A percentile compares a stretch with the other conserved stretches of the same genome.
Conservation (phyloP, 2,113 vertebrate species). For the Cyprinodon variegatus region DNA sequence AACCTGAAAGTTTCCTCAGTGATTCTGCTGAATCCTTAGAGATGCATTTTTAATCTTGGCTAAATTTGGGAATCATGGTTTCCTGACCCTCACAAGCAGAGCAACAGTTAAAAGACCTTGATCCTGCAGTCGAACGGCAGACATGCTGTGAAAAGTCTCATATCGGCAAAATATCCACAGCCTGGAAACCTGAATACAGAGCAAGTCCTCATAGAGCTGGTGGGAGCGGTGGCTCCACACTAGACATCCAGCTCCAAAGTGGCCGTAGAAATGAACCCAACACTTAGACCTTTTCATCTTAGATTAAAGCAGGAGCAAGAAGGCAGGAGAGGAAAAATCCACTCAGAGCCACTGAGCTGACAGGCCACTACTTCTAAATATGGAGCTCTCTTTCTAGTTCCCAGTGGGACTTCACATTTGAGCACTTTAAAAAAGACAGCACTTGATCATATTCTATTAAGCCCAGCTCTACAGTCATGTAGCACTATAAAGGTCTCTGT, state of each 20-base stretch:
- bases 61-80: too few species aligned
- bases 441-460: background rate
- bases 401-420: conserved; percentile 1
- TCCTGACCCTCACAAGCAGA: too few species aligned
- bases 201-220: background rate
- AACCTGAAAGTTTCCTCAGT: background rate
- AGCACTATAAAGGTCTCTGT: background rate
- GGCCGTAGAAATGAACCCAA: background rate
- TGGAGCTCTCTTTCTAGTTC: background rate
- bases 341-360: background rate
- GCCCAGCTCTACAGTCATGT: background rate
- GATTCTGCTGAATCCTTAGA: background rate
- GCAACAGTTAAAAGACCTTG: background rate
- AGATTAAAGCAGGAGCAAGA: conserved; percentile 5
- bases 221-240: background rate
- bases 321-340: background rate
- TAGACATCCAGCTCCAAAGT: background rate
- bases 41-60: background rate
- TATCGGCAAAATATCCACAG: background rate
- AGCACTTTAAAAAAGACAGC: background rate
- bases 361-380: conserved; percentile 11
- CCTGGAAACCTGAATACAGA: background rate
- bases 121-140: background rate
- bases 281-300: fast-evolving
- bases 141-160: background rate